Conservation (phyloP, 2,888 invertebrate species). For the Corythucha ciliata region DNA sequence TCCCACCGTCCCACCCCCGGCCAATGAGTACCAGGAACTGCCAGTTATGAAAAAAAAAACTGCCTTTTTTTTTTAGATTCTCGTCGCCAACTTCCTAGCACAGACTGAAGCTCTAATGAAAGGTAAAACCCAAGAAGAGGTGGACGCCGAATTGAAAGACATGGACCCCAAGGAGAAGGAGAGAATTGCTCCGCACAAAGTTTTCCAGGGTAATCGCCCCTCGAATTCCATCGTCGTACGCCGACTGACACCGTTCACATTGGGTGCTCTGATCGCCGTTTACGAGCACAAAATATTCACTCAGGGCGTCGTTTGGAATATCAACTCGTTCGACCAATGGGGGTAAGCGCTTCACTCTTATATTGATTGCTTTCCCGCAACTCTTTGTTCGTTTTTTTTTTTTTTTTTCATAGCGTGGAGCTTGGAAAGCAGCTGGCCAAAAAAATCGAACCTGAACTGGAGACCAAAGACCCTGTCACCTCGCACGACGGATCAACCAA, state of each 20-base stretch:
- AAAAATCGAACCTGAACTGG: slow-evolving; percentile 91
- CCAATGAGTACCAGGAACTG: background rate
- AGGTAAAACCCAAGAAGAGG: slow-evolving; percentile 57
- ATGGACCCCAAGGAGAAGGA: slow-evolving; percentile 51
- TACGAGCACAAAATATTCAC: slow-evolving; percentile 99
- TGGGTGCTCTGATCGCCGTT: slow-evolving; percentile 87
- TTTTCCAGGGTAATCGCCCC: slow-evolving; percentile 93
- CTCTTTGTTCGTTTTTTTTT: background rate
- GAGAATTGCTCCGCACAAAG: slow-evolving; percentile 87
- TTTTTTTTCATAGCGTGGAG: slow-evolving; percentile 61
- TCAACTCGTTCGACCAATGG: slow-evolving; percentile 99
- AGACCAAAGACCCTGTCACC: slow-evolving; percentile 53
- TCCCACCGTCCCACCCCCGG: background rate
- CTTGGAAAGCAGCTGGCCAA: slow-evolving; percentile 97
- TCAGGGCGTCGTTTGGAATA: slow-evolving; percentile 98
- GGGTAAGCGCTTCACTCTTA: slow-evolving; percentile 52
- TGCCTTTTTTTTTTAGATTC: slow-evolving; percentile 48
- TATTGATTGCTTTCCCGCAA: background rate
- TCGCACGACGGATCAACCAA: slow-evolving; percentile 94
- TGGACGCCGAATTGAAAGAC: slow-evolving; percentile 58
- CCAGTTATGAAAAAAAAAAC: background rate
- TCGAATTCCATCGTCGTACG: slow-evolving; percentile 93
- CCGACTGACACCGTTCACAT: slow-evolving; percentile 82
- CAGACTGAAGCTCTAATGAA: slow-evolving; percentile 98
- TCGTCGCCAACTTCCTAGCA: slow-evolving; percentile 93